Evolutionary conservation across 1,140 invertebrate species (phyloP), one percentile per base, ranked within the genome.

Genomic region (Drosophila leontia): DNA sequence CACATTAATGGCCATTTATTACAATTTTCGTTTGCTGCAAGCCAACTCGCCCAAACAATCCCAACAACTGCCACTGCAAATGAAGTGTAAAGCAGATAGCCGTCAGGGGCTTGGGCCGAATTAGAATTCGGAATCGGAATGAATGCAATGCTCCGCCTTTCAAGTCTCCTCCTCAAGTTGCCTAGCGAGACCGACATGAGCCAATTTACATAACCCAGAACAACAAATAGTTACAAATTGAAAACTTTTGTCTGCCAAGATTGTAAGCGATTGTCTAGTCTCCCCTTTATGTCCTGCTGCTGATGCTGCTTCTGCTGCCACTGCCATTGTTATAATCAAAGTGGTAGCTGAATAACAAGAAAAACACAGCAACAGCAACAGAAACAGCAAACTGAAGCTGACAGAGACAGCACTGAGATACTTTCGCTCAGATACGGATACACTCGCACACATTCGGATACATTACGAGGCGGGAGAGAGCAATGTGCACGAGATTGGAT

Each of bases 191-290:
- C 61, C 61, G 72, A 75, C 64, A 75, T 48, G 69, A 88, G 84
- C 80, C 84, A 87, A 87, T 87, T 87, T 87, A 90, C 84, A 87
- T 87, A 87, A 87, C 85, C 85, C 80, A 87, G 72, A 87, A 90
- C 84, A 87, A 87, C 85, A 87, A 87, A 87, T 90, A 90, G 84
- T 87, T 90, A 88, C 84, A 87, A 87, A 87, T 87, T 87, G 84
- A 87, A 87, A 87, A 87, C 72, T 87, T 87, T 87, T 81, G 72
- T 84, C 74, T 87, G 84, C 84, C 84, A 87, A 87, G 84, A 87
- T 87, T 88, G 84, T 90, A 87, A 87, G 81, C 84, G 80, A 88
- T 88, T 87, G 84, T 88, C 81, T 80, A 45, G 26, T 63, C 15
- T 11, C 47, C 32, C 13, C 19, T n/a, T 44, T 26, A 56, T 51